These are phyloP conservation scores for Jordanella pulchra DNA, from an alignment of 2,797 vertebrate genomes.

Conservation along the genomic window DNA sequence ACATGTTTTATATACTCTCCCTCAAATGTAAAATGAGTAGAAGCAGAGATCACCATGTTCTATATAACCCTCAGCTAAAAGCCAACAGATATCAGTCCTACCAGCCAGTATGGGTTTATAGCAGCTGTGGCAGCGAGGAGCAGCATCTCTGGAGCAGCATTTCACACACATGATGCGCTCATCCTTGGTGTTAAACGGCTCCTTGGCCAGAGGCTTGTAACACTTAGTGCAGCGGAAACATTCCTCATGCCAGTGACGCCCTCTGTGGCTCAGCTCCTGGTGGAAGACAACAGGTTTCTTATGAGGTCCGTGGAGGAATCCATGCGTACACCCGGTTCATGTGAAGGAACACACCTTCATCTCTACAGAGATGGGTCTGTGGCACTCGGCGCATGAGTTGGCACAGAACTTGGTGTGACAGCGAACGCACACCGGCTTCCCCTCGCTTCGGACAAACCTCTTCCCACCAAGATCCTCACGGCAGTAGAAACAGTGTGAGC, in stretches of 20 bases:
- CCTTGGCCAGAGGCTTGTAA: constrained; percentile 89
- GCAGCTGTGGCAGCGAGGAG: constrained; percentile 90
- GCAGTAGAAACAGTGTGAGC: constrained; percentile 91
- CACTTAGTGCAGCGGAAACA: constrained; percentile 95
- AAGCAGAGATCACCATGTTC: too few species aligned
- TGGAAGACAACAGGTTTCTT: not conserved
- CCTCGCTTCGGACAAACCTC: constrained; percentile 91
- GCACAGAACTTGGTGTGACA: constrained; percentile 96
- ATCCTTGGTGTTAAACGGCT: constrained; percentile 92
- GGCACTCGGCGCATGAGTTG: constrained; percentile 91
- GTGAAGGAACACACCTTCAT: constrained; percentile 80
- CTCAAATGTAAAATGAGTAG: too few species aligned
- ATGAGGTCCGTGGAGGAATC: not conserved
- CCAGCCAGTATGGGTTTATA: constrained; percentile 91
- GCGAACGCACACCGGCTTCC: constrained; percentile 88
- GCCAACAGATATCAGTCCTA: constrained; percentile 43
- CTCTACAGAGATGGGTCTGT: constrained; percentile 89
- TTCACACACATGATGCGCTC: constrained; percentile 92
- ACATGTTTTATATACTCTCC: too few species aligned
- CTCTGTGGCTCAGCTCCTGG: constrained; percentile 95
- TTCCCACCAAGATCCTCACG: constrained; percentile 89
- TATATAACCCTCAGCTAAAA: too few species aligned
- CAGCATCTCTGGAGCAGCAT: constrained; percentile 87
- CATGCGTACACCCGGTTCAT: not conserved
- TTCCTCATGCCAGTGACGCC: constrained; percentile 91